A percentile compares a stretch with the other conserved stretches of the same genome.
Evolutionary conservation across 37 sponge, comb jelly and placozoan genomes (phyloP).

Genomic region (Halisarca cf. caerulea): DNA sequence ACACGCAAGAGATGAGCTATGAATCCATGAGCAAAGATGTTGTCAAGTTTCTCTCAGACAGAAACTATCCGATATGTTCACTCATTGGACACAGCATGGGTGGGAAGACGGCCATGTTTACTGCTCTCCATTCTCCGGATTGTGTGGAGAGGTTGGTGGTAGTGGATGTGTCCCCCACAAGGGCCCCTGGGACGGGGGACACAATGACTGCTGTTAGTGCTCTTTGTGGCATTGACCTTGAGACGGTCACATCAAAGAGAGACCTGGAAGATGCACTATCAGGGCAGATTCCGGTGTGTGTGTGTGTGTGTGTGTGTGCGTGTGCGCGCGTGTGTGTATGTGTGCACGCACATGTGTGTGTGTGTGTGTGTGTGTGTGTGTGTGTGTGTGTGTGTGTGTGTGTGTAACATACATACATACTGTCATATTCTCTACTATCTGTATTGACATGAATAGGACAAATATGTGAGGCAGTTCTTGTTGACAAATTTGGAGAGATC

Average conservation of each 20-base stretch:
- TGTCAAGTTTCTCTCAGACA: slow-evolving; percentile 46
- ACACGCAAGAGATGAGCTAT: slow-evolving; percentile 61
- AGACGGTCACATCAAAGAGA: slow-evolving; percentile 29
- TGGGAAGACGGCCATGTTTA: slow-evolving; percentile 79
- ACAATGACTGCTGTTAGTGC: slow-evolving; percentile 11
- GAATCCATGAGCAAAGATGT: slow-evolving; percentile 66
- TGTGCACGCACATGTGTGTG: too few species aligned
- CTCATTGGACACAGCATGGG: slow-evolving; percentile 92
- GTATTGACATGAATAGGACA: slow-evolving; percentile 2
- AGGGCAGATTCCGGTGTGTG: slow-evolving; percentile 50
- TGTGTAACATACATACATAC: background rate
- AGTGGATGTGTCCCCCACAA: slow-evolving; percentile 72
- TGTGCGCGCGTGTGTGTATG: background rate
- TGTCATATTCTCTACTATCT: background rate
- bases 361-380: background rate
- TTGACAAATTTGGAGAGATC: slow-evolving; percentile 59
- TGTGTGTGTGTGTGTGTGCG: background rate
- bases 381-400: background rate
- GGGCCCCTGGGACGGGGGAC: slow-evolving; percentile 24
- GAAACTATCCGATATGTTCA: slow-evolving; percentile 14
- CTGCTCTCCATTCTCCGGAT: slow-evolving; percentile 62
- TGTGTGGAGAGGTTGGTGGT: slow-evolving; percentile 70
- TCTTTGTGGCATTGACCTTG: slow-evolving; percentile 41
- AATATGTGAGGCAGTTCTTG: slow-evolving; percentile 51
- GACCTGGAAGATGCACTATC: slow-evolving; percentile 52